Evolutionary conservation across 2,888 invertebrate species (phyloP).

Genomic region (Drosophila meridionalis): DNA sequence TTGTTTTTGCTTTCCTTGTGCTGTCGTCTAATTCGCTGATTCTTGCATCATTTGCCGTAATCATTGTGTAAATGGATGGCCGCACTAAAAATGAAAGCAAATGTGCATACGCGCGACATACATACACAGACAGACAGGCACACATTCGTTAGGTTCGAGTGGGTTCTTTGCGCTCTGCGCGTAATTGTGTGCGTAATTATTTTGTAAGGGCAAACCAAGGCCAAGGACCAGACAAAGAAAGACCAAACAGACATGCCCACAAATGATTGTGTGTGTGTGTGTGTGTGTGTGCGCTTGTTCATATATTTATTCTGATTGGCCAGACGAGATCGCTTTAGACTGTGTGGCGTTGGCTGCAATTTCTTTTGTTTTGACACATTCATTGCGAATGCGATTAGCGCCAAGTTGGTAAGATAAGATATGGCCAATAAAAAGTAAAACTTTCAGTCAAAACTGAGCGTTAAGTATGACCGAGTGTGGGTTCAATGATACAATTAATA

Average conservation of each 20-base stretch:
- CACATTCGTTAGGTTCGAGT: constrained; percentile 18
- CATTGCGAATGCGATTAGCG: constrained; percentile 15
- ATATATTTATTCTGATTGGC: constrained; percentile 15
- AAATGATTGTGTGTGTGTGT: not conserved
- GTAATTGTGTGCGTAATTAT: constrained; percentile 5
- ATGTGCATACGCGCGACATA: constrained; percentile 21
- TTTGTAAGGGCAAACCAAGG: constrained; percentile 52
- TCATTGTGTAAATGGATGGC: constrained; percentile 69
- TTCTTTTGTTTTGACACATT: constrained; percentile 26
- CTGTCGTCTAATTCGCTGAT: constrained; percentile 56
- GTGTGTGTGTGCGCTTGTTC: not conserved
- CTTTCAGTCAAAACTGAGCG: constrained; percentile 1
- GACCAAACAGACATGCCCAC: constrained; percentile 2
- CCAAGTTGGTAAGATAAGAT: constrained; percentile 13
- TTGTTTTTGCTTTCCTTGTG: constrained; percentile 32
- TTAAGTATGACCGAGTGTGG: not conserved
- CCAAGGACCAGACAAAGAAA: constrained; percentile 74
- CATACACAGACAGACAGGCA: not conserved
- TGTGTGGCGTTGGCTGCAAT: constrained; percentile 35
- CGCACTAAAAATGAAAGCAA: constrained; percentile 70
- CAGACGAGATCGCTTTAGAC: constrained; percentile 59
- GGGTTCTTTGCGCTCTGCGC: constrained; percentile 8
- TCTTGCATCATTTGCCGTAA: constrained; percentile 78
- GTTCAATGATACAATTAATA: not conserved
- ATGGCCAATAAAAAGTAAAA: not conserved